A percentile compares a stretch with the other conserved stretches of the same genome.
Evolutionary conservation across 2,888 invertebrate species (phyloP).

Genomic region (Tuta absoluta): DNA sequence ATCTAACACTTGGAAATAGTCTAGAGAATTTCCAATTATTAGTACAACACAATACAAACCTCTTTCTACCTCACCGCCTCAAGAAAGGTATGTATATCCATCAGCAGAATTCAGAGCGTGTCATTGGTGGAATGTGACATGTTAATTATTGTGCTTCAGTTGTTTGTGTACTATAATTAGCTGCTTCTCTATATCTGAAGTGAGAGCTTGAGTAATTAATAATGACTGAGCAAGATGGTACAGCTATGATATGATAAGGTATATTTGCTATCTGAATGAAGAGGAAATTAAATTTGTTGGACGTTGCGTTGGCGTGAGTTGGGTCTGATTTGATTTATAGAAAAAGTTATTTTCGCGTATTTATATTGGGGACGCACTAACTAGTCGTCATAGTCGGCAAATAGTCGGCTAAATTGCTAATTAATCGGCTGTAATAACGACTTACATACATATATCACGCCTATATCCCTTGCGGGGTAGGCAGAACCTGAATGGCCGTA

Average conservation of each 20-base stretch:
- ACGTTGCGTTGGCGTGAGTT: not conserved
- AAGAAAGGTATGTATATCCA: not conserved
- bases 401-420: too few species aligned
- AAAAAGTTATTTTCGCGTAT: not conserved
- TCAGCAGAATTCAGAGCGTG: constrained; percentile 9
- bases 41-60: not conserved
- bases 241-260: not conserved
- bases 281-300: not conserved
- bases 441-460: too few species aligned
- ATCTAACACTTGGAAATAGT: too few species aligned
- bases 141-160: constrained; percentile 11
- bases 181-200: not conserved
- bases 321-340: not conserved
- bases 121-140: not conserved
- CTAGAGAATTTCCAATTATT: too few species aligned
- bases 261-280: not conserved
- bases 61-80: not conserved
- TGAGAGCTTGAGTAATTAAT: not conserved
- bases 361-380: too few species aligned
- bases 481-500: too few species aligned
- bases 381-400: too few species aligned
- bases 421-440: too few species aligned
- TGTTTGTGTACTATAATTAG: not conserved
- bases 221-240: not conserved
- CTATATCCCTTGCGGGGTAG: too few species aligned